phyloP scores from a whole-genome alignment of 2,888 invertebrate genomes.

The Romanomermis culicivorax region DNA sequence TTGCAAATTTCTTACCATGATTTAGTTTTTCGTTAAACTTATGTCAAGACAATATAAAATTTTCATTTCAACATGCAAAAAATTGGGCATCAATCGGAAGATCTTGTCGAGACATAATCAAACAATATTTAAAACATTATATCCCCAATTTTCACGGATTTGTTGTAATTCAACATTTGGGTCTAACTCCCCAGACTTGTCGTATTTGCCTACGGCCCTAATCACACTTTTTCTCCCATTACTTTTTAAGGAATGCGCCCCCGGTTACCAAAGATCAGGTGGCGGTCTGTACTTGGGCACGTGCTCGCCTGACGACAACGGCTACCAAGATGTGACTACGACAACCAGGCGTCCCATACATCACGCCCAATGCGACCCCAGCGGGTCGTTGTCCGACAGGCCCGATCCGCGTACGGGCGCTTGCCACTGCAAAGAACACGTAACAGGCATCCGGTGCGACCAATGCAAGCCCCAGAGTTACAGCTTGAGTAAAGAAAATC shows the following conservation, averaged over 20 bases:
- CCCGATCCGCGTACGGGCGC: constrained; percentile 33
- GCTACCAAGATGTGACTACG: background rate
- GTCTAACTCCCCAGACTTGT: no score
- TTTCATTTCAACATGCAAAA: no score
- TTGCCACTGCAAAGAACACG: constrained; percentile 27
- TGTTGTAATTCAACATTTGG: no score
- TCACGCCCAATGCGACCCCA: constrained; percentile 41
- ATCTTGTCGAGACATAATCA: no score
- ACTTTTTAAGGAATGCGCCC: constrained; percentile 61
- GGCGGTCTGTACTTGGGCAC: constrained; percentile 61
- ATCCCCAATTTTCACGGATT: no score
- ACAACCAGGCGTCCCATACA: background rate
- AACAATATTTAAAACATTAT: no score
- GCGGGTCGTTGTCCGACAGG: constrained; percentile 43
- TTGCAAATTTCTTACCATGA: no score
- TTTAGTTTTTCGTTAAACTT: no score
- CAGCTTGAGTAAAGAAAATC: constrained; percentile 52
- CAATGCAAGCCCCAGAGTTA: constrained; percentile 64
- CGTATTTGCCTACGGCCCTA: no score
- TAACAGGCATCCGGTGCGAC: constrained; percentile 49
- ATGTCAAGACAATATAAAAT: no score
- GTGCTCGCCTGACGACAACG: constrained; percentile 34
- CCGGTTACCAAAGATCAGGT: constrained; percentile 49
- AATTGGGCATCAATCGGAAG: no score
- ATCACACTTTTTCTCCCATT: no score